Conservation (phyloP, 1,140 invertebrate genomes). For the Lepidurus arcticus region DNA sequence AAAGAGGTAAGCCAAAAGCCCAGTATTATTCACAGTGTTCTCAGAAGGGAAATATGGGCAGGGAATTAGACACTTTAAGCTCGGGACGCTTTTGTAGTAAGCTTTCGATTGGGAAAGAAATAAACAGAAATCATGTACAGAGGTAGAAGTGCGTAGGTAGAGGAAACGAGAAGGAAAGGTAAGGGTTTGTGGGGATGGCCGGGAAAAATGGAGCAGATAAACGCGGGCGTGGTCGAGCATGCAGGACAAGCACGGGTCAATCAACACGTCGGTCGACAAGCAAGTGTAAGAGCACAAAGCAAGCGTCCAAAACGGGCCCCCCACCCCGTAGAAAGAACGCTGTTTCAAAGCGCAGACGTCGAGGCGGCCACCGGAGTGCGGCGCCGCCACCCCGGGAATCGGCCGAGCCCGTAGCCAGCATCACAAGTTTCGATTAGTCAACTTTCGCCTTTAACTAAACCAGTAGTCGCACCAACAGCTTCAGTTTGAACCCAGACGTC, state of each 20-base stretch:
- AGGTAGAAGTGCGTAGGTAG: too few species aligned
- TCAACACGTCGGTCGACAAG: constrained; percentile 13
- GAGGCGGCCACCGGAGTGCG: background rate
- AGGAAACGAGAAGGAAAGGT: background rate
- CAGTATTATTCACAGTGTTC: too few species aligned
- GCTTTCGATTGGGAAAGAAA: too few species aligned
- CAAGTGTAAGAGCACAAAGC: constrained; percentile 18
- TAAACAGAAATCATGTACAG: too few species aligned
- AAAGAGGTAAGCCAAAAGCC: too few species aligned
- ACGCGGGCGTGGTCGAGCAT: constrained; percentile 16
- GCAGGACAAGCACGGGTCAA: constrained; percentile 20
- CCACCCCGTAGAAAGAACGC: background rate
- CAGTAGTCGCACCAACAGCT: background rate
- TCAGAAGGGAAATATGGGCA: too few species aligned
- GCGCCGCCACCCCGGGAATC: background rate
- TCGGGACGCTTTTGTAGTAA: too few species aligned
- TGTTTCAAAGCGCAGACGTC: background rate
- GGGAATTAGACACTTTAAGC: too few species aligned
- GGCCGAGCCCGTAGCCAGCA: background rate
- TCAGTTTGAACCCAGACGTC: background rate
- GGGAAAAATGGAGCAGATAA: background rate
- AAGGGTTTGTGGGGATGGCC: background rate
- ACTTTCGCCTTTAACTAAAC: background rate
- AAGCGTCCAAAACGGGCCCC: background rate
- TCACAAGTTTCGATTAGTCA: background rate